These are phyloP conservation scores for Mormyrops boulengeri DNA, from an alignment of 2,797 vertebrate genomes.

Conservation along the genomic window DNA sequence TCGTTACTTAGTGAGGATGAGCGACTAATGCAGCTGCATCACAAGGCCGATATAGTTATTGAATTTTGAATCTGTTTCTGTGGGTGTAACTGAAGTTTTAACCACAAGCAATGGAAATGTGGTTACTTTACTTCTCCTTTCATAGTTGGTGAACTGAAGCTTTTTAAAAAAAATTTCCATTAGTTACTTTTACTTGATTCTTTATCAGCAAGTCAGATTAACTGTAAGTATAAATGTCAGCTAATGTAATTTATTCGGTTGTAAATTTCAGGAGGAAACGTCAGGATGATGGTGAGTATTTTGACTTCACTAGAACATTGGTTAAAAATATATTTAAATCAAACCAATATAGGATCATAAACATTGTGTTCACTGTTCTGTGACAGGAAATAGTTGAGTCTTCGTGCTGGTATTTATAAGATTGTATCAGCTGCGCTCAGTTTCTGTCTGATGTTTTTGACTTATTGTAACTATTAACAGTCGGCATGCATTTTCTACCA, in stretches of 20 bases:
- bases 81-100: background rate
- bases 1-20: background rate
- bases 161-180: background rate
- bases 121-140: background rate
- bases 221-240: background rate
- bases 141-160: background rate
- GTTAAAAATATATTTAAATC: background rate
- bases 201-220: background rate
- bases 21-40: background rate
- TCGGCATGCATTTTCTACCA: background rate
- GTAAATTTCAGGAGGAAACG: slow-evolving; percentile 6
- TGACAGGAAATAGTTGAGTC: background rate
- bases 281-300: slow-evolving; percentile 9
- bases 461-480: background rate
- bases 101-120: background rate
- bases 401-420: background rate
- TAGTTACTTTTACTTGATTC: background rate
- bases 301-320: background rate
- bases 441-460: background rate
- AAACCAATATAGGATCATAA: background rate
- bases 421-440: background rate
- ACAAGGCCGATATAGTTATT: background rate
- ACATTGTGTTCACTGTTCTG: background rate
- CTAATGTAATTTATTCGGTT: background rate
- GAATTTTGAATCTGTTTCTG: background rate